Percentiles rank a stretch among this genome's conserved stretches.
Conservation (phyloP, 1,140 invertebrate genomes). For the Platorchestia sp. region DNA sequence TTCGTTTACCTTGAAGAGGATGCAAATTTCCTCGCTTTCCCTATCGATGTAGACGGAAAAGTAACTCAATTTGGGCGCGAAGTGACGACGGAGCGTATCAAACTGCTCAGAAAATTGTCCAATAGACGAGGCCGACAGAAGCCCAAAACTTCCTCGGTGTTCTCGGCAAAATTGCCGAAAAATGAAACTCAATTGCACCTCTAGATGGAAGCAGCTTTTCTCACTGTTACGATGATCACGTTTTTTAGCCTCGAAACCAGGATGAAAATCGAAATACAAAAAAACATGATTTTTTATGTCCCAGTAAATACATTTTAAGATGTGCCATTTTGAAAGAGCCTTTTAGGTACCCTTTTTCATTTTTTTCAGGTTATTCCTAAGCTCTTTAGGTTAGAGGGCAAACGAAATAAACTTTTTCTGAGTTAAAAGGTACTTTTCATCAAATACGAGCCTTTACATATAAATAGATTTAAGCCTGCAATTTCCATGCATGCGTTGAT, state of each 20-base stretch:
- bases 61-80: slow-evolving; percentile 47
- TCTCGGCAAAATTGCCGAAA: slow-evolving; percentile 37
- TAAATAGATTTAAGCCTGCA: not conserved
- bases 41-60: slow-evolving; percentile 36
- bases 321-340: not conserved
- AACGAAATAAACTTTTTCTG: not conserved
- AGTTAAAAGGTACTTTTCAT: not conserved
- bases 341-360: not conserved
- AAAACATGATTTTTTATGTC: not conserved
- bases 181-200: slow-evolving; percentile 48
- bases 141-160: slow-evolving; percentile 5
- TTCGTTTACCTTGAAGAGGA: slow-evolving; percentile 25
- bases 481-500: not conserved
- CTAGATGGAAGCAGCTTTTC: slow-evolving; percentile 22
- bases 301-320: not conserved
- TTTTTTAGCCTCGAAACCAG: not conserved
- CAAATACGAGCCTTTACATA: not conserved
- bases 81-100: slow-evolving; percentile 49
- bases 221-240: not conserved
- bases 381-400: not conserved
- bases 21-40: slow-evolving; percentile 44
- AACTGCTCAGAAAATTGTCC: slow-evolving; percentile 51
- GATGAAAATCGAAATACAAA: not conserved
- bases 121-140: slow-evolving; percentile 21
- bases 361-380: not conserved